Evolutionary conservation across 2,888 invertebrate species (phyloP).

Genomic region (Lithodes maja): DNA sequence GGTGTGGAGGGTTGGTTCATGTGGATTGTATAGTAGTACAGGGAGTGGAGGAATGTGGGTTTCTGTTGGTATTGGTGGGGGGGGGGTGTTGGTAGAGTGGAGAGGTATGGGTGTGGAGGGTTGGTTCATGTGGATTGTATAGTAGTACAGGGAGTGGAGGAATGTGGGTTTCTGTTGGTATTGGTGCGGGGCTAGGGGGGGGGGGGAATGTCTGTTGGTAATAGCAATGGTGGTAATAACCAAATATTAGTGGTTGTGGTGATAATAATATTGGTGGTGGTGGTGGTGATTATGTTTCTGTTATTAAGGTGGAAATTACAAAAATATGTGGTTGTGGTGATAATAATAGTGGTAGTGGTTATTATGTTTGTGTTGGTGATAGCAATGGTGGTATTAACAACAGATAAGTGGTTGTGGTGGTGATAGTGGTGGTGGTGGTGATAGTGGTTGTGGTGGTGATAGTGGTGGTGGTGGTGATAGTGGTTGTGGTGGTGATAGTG

Average conservation of each 20-base stretch:
- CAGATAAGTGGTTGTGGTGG: not conserved
- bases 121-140: not conserved
- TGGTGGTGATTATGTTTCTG: not conserved
- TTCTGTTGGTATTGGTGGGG: too few species aligned
- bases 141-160: not conserved
- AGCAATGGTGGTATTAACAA: not conserved
- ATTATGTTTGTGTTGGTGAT: not conserved
- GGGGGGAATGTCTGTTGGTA: not conserved
- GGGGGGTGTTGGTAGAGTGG: not conserved
- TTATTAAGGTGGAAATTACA: not conserved
- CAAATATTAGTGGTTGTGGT: not conserved
- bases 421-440: not conserved
- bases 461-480: not conserved
- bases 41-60: too few species aligned
- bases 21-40: too few species aligned
- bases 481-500: not conserved
- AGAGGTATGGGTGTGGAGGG: not conserved
- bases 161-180: not conserved
- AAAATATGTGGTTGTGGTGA: not conserved
- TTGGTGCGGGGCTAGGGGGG: not conserved
- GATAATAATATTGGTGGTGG: not conserved
- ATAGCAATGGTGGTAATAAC: not conserved
- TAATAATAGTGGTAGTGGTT: not conserved
- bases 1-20: not conserved
- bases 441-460: not conserved